Evolutionary conservation across 1,140 invertebrate genomes (phyloP).

Genomic region (Zaprionus tsacasi): DNA sequence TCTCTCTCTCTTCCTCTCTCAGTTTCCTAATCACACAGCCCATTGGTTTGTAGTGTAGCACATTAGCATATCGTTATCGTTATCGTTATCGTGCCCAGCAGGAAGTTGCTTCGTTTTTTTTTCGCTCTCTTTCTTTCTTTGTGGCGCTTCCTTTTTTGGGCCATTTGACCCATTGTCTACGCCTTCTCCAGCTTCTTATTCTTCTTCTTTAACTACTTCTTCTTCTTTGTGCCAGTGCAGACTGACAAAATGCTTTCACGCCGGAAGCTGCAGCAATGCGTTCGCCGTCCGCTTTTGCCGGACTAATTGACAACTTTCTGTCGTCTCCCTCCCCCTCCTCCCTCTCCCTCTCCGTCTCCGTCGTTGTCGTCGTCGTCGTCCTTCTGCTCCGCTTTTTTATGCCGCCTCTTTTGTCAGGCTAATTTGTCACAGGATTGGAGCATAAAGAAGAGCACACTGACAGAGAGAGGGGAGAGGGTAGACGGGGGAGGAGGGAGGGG

Average conservation of each 20-base stretch:
- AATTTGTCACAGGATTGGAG: conserved; percentile 71
- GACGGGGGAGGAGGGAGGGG: not conserved
- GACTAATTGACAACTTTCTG: conserved; percentile 21
- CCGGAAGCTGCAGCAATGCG: conserved; percentile 79
- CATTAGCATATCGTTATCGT: not conserved
- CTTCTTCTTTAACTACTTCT: not conserved
- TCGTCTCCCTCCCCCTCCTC: too few species aligned
- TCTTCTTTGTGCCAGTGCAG: conserved; percentile 11
- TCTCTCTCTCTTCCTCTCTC: not conserved
- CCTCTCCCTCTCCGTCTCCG: too few species aligned
- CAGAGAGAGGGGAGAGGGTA: too few species aligned
- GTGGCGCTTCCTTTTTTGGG: conserved; percentile 19
- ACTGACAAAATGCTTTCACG: conserved; percentile 79
- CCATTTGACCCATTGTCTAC: conserved; percentile 26
- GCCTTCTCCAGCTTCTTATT: not conserved
- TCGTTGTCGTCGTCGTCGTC: conserved; percentile 4
- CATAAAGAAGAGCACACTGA: conserved; percentile 2
- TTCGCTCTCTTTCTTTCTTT: too few species aligned
- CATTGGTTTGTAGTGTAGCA: not conserved
- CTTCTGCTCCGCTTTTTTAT: conserved; percentile 38
- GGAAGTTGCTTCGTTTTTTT: not conserved
- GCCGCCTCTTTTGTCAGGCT: conserved; percentile 60
- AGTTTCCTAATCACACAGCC: not conserved
- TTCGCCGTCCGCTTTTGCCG: conserved; percentile 58
- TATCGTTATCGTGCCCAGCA: not conserved